Evolutionary conservation across 2,888 invertebrate genomes (phyloP), one percentile per base, ranked within the genome.

Genomic region (Antheraea assamensis): DNA sequence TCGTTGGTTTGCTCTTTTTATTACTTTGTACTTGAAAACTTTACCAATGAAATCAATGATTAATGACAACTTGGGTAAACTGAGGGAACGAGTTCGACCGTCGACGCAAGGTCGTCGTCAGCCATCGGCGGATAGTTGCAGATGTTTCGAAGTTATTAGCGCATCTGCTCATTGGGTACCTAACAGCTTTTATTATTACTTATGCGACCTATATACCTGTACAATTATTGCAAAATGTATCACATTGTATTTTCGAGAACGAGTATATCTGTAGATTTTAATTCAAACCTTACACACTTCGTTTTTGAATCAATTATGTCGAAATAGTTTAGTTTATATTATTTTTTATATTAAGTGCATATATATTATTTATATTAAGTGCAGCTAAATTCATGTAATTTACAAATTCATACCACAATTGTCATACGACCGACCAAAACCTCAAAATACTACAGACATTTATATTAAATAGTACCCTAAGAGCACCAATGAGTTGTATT

Each of bases 21-120:
- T 24, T 58, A 58, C 24, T 58, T 24, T 13, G 24, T 58, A 24
- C 58, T 31, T n/a, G 49, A 21, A 42, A 73, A 64, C 30, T 70
- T 70, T 58, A 27, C 52, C 55, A 58, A 70, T 30, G 58, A 70
- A 73, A 73, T 66, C 71, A 71, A 55, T 66, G 71, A 71, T 73
- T 71, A 73, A 71, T 73, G 73, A 71, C 31, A 42, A 19, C 27
- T 52, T 42, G 55, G 49, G 31, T 19, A 61, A 71, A 64, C 27
- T 55, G 24, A 27, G 71, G 61, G 73, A 64, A 75, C 72, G 70
- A 70, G 75, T 73, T 70, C 49, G n/a, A n/a, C n/a, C n/a, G n/a
- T n/a, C n/a, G 68, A 55, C 52, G 66, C 81, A 85, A 85, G 82
- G 83, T 80, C 81, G 83, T 80, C 81, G 73, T 74, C 75, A 19